These are phyloP conservation scores for Gastrophryne carolinensis DNA, from an alignment of 2,797 vertebrate species.

Conservation along the genomic window DNA sequence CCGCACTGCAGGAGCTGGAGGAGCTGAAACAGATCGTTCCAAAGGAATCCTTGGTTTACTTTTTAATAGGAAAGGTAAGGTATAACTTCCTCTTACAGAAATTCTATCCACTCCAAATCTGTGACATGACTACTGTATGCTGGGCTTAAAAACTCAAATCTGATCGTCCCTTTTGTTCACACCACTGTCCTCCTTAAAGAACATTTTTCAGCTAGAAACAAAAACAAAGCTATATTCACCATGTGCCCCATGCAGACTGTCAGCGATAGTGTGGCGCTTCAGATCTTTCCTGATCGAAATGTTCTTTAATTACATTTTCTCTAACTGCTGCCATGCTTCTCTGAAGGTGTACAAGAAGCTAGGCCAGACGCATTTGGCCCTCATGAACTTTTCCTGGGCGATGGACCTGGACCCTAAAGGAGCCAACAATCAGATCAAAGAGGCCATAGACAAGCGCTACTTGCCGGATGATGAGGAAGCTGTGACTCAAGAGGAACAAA, in stretches of 20 bases:
- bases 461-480: conserved; percentile 94
- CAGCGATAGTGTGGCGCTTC: too few relatives aligned
- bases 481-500: conserved; percentile 79
- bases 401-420: conserved; percentile 99
- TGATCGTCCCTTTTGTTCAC: too few relatives aligned
- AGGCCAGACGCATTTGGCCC: conserved; percentile 92
- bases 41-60: conserved; percentile 99
- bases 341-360: conserved; percentile 95
- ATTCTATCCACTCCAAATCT: background rate
- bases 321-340: background rate
- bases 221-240: too few relatives aligned
- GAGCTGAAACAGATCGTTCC: conserved; percentile 98
- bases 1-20: conserved; percentile 95
- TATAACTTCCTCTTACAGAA: background rate
- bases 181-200: too few relatives aligned
- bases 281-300: too few relatives aligned
- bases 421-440: conserved; percentile 99
- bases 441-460: conserved; percentile 96
- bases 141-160: too few relatives aligned
- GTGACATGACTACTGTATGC: background rate
- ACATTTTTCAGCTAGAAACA: too few relatives aligned
- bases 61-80: conserved; percentile 97
- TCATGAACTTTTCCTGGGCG: conserved; percentile 99
- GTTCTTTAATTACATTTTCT: too few relatives aligned
- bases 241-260: too few relatives aligned